Evolutionary conservation across 1,140 invertebrate species (phyloP).

Genomic region (Euglossa dilemma): DNA sequence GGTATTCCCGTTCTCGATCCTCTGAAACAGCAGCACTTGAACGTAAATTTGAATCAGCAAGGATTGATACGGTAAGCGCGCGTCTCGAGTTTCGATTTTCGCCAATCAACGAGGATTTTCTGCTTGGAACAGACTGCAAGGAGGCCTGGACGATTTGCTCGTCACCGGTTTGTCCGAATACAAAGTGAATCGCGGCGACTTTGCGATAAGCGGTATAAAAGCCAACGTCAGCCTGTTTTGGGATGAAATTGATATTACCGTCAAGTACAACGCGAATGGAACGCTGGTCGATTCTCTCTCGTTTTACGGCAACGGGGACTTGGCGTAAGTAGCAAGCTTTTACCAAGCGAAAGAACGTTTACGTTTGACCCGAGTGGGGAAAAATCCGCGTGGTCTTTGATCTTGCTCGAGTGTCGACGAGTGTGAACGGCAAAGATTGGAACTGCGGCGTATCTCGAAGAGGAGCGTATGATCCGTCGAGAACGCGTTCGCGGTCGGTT

Average conservation of each 20-base stretch:
- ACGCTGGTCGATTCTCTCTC: background rate
- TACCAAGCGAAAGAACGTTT: no score
- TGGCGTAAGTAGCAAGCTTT: conserved; percentile 32
- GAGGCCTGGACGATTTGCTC: background rate
- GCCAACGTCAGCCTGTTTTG: conserved; percentile 25
- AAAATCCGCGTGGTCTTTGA: background rate
- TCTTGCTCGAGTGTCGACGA: background rate
- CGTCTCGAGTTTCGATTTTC: background rate
- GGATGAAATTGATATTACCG: background rate
- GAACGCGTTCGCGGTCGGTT: background rate
- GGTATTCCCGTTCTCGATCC: conserved; percentile 61
- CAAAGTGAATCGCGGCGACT: background rate
- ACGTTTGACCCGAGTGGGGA: no score
- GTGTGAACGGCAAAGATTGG: background rate
- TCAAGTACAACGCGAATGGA: background rate
- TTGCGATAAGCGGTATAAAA: background rate
- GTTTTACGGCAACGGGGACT: conserved; percentile 26
- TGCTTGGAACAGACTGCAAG: background rate
- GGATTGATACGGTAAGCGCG: conserved; percentile 34
- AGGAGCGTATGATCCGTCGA: background rate
- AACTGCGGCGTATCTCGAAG: background rate
- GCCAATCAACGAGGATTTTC: background rate
- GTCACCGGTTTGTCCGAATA: conserved; percentile 36
- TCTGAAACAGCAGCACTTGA: background rate
- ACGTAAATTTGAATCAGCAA: background rate